These are phyloP conservation scores for Peromyscus melanophrys DNA, from an alignment of 2,797 vertebrate species.

Conservation along the genomic window DNA sequence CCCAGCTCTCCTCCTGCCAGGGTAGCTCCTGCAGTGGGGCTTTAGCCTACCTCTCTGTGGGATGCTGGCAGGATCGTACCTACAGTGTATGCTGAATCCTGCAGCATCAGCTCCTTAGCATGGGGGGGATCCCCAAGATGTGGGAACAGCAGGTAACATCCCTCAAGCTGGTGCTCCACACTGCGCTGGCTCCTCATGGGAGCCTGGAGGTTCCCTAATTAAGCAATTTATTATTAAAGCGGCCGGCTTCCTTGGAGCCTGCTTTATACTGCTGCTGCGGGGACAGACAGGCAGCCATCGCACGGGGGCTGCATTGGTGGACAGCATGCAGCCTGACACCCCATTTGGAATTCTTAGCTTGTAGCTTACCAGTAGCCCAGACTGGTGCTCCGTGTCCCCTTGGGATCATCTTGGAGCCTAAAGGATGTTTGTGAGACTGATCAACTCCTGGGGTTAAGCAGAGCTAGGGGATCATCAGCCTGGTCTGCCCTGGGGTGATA, in stretches of 20 bases:
- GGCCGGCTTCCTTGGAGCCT: not conserved
- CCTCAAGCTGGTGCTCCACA: not conserved
- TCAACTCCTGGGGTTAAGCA: not conserved
- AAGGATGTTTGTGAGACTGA: not conserved
- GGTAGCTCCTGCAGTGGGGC: not conserved
- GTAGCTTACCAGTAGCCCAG: too few relatives aligned
- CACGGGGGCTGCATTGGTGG: not conserved
- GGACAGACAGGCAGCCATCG: not conserved
- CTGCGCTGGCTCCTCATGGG: not conserved
- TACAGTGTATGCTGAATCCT: not conserved
- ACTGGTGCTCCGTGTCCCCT: not conserved
- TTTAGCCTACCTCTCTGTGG: not conserved
- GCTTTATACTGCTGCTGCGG: not conserved
- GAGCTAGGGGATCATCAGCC: not conserved
- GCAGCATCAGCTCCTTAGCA: not conserved
- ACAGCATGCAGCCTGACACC: not conserved
- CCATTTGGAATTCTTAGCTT: not conserved
- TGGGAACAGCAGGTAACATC: not conserved
- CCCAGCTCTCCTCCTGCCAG: not conserved
- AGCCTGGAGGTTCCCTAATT: constrained; percentile 60
- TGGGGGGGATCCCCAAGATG: not conserved
- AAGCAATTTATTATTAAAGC: constrained; percentile 49
- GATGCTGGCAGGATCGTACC: not conserved
- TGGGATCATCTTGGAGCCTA: not conserved
- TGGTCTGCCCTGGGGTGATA: not conserved